A percentile compares a stretch with the other conserved stretches of the same genome.
phyloP scores from a whole-genome alignment of 2,797 vertebrate species.

The Sebastes kiyomatsui region DNA sequence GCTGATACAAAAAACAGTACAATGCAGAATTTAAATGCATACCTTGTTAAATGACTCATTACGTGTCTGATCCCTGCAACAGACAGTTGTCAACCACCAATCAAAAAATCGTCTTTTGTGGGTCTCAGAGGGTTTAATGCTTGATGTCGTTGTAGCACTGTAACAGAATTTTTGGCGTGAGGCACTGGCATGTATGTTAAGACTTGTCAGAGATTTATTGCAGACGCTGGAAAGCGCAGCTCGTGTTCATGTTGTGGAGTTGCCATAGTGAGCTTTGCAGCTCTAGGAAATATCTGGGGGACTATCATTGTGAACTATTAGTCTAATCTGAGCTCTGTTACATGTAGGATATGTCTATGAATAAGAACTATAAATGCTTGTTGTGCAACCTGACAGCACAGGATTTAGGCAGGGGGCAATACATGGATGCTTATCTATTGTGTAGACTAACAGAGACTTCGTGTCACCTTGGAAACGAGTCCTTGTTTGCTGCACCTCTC shows the following conservation, averaged over 20 bases:
- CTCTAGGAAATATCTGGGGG: conserved; percentile 15
- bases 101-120: not conserved
- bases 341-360: not conserved
- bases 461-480: conserved; percentile 5
- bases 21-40: not conserved
- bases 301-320: not conserved
- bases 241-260: conserved; percentile 61
- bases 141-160: not conserved
- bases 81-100: not conserved
- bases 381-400: not conserved
- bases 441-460: not conserved
- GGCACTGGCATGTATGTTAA: not conserved
- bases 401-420: not conserved
- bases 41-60: not conserved
- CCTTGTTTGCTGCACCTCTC: not conserved
- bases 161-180: not conserved
- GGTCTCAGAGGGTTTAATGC: not conserved
- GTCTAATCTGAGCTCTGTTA: not conserved
- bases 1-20: not conserved
- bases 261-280: conserved; percentile 48
- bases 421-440: not conserved
- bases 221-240: conserved; percentile 11
- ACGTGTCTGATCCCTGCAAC: not conserved
- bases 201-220: conserved; percentile 20
- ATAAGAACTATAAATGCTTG: not conserved